phyloP scores from a whole-genome alignment of 92 coral and sea anemone species.

The Epizoanthus illoricatus region DNA sequence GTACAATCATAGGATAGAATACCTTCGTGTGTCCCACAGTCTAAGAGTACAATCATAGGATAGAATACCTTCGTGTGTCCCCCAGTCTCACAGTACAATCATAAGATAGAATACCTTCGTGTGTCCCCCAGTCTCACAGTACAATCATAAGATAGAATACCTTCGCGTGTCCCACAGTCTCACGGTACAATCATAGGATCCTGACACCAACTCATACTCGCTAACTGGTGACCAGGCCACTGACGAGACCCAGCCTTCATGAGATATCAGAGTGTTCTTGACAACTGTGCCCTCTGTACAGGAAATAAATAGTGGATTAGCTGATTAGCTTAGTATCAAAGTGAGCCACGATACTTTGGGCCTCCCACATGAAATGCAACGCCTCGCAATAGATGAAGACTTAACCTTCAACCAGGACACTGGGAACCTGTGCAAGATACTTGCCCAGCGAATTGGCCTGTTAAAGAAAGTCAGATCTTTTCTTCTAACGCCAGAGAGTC shows the following conservation, averaged over 20 bases:
- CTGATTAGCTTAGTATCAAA: not conserved
- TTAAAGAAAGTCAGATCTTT: too few species aligned
- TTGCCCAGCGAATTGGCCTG: too few species aligned
- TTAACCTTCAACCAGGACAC: too few species aligned
- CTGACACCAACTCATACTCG: conserved; percentile 87
- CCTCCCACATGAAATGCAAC: not conserved
- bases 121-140: not conserved
- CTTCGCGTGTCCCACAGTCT: conserved; percentile 98
- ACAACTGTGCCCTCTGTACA: conserved; percentile 85
- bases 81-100: conserved; percentile 66
- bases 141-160: conserved; percentile 18
- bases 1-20: too few species aligned
- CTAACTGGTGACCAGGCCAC: conserved; percentile 93
- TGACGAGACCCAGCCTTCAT: conserved; percentile 96
- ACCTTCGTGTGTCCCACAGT: too few species aligned
- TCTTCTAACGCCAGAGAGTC: too few species aligned
- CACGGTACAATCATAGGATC: conserved; percentile 90
- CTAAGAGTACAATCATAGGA: not conserved
- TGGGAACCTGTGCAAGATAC: too few species aligned
- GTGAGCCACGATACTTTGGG: not conserved
- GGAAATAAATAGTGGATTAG: not conserved
- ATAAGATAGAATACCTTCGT: conserved; percentile 49
- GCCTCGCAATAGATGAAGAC: too few species aligned
- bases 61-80: conserved; percentile 87
- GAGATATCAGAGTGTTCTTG: conserved; percentile 79